Evolutionary conservation across 2,797 vertebrate genomes (phyloP).

Genomic region (Leptoclinus maculatus): DNA sequence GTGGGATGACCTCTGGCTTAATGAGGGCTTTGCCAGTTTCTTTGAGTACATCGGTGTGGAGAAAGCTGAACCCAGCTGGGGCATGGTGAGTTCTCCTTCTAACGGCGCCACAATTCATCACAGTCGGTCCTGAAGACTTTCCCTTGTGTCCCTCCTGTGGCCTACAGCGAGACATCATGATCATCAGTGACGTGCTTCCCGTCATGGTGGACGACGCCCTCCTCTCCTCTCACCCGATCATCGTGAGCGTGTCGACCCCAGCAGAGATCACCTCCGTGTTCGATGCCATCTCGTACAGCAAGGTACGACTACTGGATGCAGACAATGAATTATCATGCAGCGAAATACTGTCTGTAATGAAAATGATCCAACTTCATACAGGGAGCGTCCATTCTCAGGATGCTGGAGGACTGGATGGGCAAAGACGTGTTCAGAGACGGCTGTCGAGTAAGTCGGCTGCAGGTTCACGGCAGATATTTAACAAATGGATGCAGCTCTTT

Average conservation of each 20-base stretch:
- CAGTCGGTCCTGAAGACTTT: not conserved
- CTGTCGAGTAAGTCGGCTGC: slow-evolving; percentile 86
- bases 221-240: slow-evolving; percentile 93
- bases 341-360: not conserved
- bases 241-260: slow-evolving; percentile 89
- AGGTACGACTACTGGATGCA: slow-evolving; percentile 80
- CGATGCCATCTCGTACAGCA: slow-evolving; percentile 96
- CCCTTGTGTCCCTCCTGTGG: not conserved
- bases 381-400: slow-evolving; percentile 95
- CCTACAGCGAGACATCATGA: slow-evolving; percentile 90
- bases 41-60: slow-evolving; percentile 94
- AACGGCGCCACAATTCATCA: not conserved
- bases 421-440: slow-evolving; percentile 87
- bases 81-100: slow-evolving; percentile 86
- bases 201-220: slow-evolving; percentile 93
- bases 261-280: slow-evolving; percentile 98
- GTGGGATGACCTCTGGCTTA: slow-evolving; percentile 99
- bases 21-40: slow-evolving; percentile 97
- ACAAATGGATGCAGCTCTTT: not conserved
- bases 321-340: not conserved
- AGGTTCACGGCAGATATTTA: not conserved
- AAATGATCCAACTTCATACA: slow-evolving; percentile 53
- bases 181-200: slow-evolving; percentile 92
- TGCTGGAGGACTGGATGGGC: slow-evolving; percentile 94
- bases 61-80: slow-evolving; percentile 85